A percentile compares a stretch with the other conserved stretches of the same genome.
Evolutionary conservation across 2,888 invertebrate genomes (phyloP).

Genomic region (Acrobasis consociella): DNA sequence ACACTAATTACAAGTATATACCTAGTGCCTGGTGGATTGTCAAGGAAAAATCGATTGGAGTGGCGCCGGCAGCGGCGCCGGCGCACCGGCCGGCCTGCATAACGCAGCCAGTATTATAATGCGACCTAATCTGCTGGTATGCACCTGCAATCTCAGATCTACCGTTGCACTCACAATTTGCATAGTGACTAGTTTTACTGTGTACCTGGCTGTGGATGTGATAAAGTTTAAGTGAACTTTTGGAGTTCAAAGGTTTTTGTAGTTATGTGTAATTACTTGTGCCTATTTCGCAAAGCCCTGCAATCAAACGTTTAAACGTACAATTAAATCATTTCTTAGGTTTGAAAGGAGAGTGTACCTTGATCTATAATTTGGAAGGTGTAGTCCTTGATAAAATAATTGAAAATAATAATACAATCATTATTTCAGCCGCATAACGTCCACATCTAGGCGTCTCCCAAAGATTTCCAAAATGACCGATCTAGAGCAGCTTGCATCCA

Average conservation of each 20-base stretch:
- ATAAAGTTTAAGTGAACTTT: not conserved
- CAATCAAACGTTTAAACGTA: too few species aligned
- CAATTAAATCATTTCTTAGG: too few species aligned
- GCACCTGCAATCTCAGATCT: slow-evolving; percentile 24
- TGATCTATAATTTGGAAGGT: too few species aligned
- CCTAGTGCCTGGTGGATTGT: not conserved
- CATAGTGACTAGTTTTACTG: slow-evolving; percentile 14
- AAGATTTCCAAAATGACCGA: too few species aligned
- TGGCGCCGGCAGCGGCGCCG: slow-evolving; percentile 33
- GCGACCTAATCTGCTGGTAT: slow-evolving; percentile 26
- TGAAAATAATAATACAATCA: too few species aligned
- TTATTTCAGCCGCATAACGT: too few species aligned
- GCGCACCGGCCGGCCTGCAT: slow-evolving; percentile 17
- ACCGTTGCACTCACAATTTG: slow-evolving; percentile 15
- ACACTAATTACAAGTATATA: not conserved
- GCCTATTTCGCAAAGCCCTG: not conserved
- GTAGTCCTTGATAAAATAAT: too few species aligned
- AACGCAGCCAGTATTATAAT: slow-evolving; percentile 29
- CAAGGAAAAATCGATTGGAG: slow-evolving; percentile 23
- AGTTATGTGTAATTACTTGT: not conserved
- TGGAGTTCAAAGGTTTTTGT: not conserved
- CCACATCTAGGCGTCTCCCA: too few species aligned
- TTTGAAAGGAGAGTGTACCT: too few species aligned
- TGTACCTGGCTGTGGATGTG: not conserved
- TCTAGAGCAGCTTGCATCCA: too few species aligned